A percentile compares a stretch with the other conserved stretches of the same genome.
Evolutionary conservation across 2,888 invertebrate genomes (phyloP).

Genomic region (Sinelater perroti): DNA sequence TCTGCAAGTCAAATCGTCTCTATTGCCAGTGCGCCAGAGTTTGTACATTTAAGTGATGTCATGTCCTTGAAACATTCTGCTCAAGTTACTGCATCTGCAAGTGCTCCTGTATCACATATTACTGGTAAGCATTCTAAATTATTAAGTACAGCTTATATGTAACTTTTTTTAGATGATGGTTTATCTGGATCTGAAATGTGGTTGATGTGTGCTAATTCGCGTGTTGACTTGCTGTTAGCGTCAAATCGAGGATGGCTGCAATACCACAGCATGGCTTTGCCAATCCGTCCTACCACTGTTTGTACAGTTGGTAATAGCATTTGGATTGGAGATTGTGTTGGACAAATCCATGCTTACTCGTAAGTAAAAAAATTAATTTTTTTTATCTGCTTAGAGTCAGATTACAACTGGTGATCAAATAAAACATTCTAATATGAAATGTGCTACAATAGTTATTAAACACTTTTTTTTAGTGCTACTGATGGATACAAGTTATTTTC

Average conservation of each 20-base stretch:
- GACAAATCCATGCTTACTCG: constrained; percentile 86
- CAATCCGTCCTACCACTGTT: constrained; percentile 72
- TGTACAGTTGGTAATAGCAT: constrained; percentile 80
- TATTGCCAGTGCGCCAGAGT: constrained; percentile 91
- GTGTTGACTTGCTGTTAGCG: constrained; percentile 68
- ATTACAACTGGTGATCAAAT: neutral
- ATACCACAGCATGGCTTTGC: constrained; percentile 66
- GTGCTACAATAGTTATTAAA: neutral
- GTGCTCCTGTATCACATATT: constrained; percentile 61
- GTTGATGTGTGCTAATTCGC: constrained; percentile 74
- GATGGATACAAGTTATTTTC: constrained; percentile 69
- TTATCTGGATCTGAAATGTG: constrained; percentile 75
- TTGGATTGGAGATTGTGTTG: constrained; percentile 91
- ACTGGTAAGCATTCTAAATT: constrained; percentile 56
- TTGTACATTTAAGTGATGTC: constrained; percentile 85
- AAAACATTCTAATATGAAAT: too few species aligned
- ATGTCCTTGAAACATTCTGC: constrained; percentile 76
- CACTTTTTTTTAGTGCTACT: constrained; percentile 58
- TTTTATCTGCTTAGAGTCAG: neutral
- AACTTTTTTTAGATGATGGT: constrained; percentile 62
- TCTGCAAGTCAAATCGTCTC: constrained; percentile 95
- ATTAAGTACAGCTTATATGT: too few species aligned
- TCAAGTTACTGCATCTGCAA: constrained; percentile 70
- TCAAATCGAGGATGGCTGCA: constrained; percentile 69
- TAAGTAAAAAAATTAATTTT: too few species aligned